Conservation (phyloP, 2,113 vertebrate genomes). For the Pterocles gutturalis region DNA sequence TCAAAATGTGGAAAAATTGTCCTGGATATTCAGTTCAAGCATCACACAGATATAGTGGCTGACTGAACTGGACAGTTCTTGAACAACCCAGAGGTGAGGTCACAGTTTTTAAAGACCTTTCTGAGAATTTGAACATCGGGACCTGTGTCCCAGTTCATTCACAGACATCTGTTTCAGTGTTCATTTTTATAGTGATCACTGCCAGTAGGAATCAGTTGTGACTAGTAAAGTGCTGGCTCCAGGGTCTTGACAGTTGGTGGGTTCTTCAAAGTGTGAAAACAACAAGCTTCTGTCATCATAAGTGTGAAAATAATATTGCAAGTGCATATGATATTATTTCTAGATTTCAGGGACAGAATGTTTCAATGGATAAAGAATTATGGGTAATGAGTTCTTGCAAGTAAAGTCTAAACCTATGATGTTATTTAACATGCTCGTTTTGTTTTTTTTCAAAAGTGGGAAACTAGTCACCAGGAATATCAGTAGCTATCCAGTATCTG, state of each 20-base stretch:
- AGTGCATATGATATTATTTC: background rate
- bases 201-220: background rate
- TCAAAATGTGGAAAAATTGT: background rate
- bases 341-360: background rate
- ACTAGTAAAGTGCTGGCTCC: background rate
- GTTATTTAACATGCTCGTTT: background rate
- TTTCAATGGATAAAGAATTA: background rate
- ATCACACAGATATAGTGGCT: background rate
- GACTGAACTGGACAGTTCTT: background rate
- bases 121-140: background rate
- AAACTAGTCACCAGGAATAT: background rate
- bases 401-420: background rate
- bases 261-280: background rate
- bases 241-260: background rate
- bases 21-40: background rate
- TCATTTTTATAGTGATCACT: background rate
- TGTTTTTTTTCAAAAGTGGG: background rate
- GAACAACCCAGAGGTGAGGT: background rate
- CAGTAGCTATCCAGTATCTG: background rate
- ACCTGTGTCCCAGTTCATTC: background rate
- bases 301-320: background rate
- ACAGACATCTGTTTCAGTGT: background rate
- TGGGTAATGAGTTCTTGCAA: background rate
- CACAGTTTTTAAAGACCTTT: background rate
- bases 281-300: background rate